Base-by-base conservation (phyloP, 1,140 invertebrate species). In the Bombyx mandarina region DNA sequence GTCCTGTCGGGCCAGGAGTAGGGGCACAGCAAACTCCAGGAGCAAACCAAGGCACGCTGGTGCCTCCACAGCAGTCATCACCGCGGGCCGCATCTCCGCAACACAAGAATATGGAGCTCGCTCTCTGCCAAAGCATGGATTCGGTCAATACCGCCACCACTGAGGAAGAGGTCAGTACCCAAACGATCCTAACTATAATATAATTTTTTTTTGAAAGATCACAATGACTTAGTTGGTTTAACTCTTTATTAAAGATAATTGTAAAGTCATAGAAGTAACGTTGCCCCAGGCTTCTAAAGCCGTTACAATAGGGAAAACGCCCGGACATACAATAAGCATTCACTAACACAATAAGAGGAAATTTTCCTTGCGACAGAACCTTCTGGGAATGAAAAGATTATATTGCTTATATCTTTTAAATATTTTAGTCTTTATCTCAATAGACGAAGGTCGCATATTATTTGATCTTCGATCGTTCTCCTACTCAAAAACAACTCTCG, bases 101-200 rank as follows among this genome's bases (percentile, higher is more conserved):
- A 56, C 80, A 86, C 62, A 81, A 87, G 75, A 86, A 73, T 63
- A 88, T 88, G 87, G 86, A 88, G 77, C 77, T 90, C 63, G 89
- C 88, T 69, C 84, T 91, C 64, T 91, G 90, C 63, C 95, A 97
- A 89, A 96, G 94, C 89, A 96, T 96, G 94, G 95, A 97, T 90
- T 96, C 95, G 73, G 95, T 97, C 82, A 96, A 96, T 89, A 96
- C 95, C 66, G 94, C 93, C 73, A 94, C 94, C 78, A 94, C 94
- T 86, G 95, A 96, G 90, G 95, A 96, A 91, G 95, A 96, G 94
- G 95, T 96, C 80, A 89, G 92, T 90, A 58, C 60, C 56, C 55
- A 61, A 55, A 56, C 62, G 62, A 65, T 72, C 57, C 61, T 57
- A 60, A 66, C 61, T 55, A 58, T 45, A 70, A 65, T 56, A 51